Percentiles rank a stretch among this genome's conserved stretches.
phyloP scores from a whole-genome alignment of 2,888 invertebrate genomes.

The Monoplex corrugatus region DNA sequence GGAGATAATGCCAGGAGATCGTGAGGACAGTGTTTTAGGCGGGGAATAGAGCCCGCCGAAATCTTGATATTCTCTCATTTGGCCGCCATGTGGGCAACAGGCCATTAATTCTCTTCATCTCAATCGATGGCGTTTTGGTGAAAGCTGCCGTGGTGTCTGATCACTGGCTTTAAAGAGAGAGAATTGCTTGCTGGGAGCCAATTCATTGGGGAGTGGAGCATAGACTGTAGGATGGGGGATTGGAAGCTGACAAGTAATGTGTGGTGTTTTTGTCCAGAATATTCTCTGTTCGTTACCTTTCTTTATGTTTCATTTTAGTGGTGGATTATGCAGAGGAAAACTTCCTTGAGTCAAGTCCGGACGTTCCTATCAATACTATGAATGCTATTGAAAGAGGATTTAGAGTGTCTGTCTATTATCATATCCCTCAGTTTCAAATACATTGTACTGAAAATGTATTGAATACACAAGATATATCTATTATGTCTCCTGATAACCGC shows the following conservation, averaged over 20 bases:
- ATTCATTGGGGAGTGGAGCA: background rate
- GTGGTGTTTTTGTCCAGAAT: too few species aligned
- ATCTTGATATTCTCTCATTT: slow-evolving; percentile 37
- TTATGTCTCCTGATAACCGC: too few species aligned
- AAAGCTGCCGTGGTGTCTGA: background rate
- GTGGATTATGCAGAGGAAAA: too few species aligned
- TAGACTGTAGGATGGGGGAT: background rate
- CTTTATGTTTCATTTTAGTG: too few species aligned
- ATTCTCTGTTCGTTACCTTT: too few species aligned
- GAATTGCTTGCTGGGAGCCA: background rate
- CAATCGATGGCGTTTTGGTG: slow-evolving; percentile 31
- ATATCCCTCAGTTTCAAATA: too few species aligned
- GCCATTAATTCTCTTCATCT: slow-evolving; percentile 25
- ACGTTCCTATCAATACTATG: too few species aligned
- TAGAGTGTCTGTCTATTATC: too few species aligned
- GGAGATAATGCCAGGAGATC: slow-evolving; percentile 41
- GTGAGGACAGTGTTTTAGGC: slow-evolving; percentile 34
- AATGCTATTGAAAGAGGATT: too few species aligned
- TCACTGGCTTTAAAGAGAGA: background rate
- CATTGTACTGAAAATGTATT: too few species aligned
- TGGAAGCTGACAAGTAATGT: background rate
- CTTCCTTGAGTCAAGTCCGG: too few species aligned
- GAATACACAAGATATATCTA: too few species aligned
- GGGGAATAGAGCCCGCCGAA: background rate
- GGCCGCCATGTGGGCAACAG: background rate